These are phyloP conservation scores for Struthio camelus DNA, from an alignment of 2,113 vertebrate species.

Conservation along the genomic window DNA sequence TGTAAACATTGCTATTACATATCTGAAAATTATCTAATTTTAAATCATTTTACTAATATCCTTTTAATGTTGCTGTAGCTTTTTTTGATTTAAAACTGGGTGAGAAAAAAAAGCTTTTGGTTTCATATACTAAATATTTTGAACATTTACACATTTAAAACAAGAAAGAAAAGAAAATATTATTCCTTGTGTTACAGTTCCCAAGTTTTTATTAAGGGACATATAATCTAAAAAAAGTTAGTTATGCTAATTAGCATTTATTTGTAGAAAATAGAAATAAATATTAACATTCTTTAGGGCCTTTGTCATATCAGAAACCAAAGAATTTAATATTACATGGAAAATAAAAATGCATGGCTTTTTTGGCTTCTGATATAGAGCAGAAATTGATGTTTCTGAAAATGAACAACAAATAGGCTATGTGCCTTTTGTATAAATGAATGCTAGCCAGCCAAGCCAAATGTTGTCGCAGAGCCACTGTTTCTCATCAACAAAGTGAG, in stretches of 20 bases:
- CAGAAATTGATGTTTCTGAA: constrained; percentile 38
- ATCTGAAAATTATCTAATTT: background rate
- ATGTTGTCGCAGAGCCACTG: constrained; percentile 37
- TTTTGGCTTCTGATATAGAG: constrained; percentile 44
- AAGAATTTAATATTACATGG: background rate
- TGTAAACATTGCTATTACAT: background rate
- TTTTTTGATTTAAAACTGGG: accelerated
- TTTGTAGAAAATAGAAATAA: background rate
- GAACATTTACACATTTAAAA: background rate
- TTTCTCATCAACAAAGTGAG: constrained; percentile 46
- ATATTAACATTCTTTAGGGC: background rate
- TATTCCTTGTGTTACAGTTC: background rate
- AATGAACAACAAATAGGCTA: constrained; percentile 20
- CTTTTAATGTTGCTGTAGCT: background rate
- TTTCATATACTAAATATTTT: background rate
- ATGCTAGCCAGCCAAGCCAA: background rate
- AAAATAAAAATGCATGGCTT: constrained; percentile 27
- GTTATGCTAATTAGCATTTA: background rate
- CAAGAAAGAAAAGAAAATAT: background rate
- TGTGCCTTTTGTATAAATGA: constrained; percentile 30
- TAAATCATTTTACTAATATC: background rate
- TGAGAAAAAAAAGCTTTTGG: accelerated
- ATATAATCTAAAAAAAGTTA: background rate
- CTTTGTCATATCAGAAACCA: background rate
- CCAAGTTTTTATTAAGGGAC: background rate